These are phyloP conservation scores for Tachina lurida DNA, from an alignment of 2,888 invertebrate genomes.

Conservation along the genomic window DNA sequence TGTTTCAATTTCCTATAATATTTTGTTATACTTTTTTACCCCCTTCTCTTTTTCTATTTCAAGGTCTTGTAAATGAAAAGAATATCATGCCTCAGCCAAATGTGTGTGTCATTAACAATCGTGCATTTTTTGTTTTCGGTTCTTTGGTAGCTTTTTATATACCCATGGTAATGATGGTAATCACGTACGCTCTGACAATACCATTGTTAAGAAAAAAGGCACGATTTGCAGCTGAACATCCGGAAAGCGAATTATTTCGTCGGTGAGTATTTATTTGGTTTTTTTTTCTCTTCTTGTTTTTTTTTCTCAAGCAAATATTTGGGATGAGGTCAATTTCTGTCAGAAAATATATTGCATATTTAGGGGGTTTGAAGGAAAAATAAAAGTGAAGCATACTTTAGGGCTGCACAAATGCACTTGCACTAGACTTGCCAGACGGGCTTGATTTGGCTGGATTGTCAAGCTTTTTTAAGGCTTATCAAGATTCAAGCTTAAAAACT, in stretches of 20 bases:
- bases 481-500: too few species aligned
- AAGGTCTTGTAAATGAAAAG: constrained; percentile 89
- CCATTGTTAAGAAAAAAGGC: constrained; percentile 92
- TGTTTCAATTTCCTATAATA: constrained; percentile 7
- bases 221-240: constrained; percentile 87
- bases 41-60: constrained; percentile 51
- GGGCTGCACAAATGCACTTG: background rate
- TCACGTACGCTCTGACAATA: constrained; percentile 95
- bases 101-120: constrained; percentile 92
- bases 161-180: constrained; percentile 97
- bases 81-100: constrained; percentile 92
- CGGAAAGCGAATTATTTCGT: constrained; percentile 85
- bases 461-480: too few species aligned
- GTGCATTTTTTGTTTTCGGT: constrained; percentile 94
- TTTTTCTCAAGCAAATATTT: background rate
- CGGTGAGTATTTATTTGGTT: constrained; percentile 77
- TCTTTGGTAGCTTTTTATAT: constrained; percentile 97
- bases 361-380: background rate
- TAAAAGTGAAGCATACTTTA: background rate
- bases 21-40: constrained; percentile 18
- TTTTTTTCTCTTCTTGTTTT: background rate
- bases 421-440: too few species aligned
- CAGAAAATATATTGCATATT: background rate
- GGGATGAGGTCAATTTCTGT: background rate
- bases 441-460: too few species aligned